phyloP scores from a whole-genome alignment of 1,140 invertebrate species.

The Drosophila sp. region DNA sequence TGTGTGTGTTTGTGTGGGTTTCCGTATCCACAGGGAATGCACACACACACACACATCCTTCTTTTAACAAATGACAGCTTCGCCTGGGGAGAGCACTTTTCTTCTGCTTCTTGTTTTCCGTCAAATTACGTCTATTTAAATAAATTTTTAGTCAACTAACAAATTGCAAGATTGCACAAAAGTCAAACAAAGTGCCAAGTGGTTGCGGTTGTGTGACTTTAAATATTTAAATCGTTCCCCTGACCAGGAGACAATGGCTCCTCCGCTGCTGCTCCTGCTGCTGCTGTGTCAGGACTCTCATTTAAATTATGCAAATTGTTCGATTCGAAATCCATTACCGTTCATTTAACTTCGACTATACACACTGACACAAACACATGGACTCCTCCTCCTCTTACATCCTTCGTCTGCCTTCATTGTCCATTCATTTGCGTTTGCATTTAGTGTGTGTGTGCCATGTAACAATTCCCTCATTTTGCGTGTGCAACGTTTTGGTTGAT shows the following conservation, averaged over 20 bases:
- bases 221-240: slow-evolving; percentile 60
- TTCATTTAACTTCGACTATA: slow-evolving; percentile 77
- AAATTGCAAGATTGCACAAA: slow-evolving; percentile 60
- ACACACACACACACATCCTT: slow-evolving; percentile 7
- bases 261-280: slow-evolving; percentile 28
- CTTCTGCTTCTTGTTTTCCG: slow-evolving; percentile 28
- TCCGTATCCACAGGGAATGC: slow-evolving; percentile 30
- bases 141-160: slow-evolving; percentile 39
- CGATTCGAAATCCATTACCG: slow-evolving; percentile 80
- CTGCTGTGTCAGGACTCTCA: slow-evolving; percentile 58
- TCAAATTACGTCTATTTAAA: slow-evolving; percentile 64
- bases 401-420: slow-evolving; percentile 4
- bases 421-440: slow-evolving; percentile 51
- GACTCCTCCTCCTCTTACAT: not conserved
- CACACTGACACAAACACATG: slow-evolving; percentile 37
- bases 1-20: slow-evolving; percentile 4
- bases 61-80: slow-evolving; percentile 30
- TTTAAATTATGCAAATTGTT: slow-evolving; percentile 81
- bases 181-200: slow-evolving; percentile 42
- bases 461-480: slow-evolving; percentile 60
- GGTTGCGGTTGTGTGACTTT: slow-evolving; percentile 27
- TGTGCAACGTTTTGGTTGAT: slow-evolving; percentile 48
- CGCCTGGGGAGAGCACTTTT: slow-evolving; percentile 37
- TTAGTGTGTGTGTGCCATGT: slow-evolving; percentile 41
- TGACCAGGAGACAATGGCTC: slow-evolving; percentile 18